phyloP scores from a whole-genome alignment of 2,113 vertebrate genomes.

The Mionectes macconnelli region DNA sequence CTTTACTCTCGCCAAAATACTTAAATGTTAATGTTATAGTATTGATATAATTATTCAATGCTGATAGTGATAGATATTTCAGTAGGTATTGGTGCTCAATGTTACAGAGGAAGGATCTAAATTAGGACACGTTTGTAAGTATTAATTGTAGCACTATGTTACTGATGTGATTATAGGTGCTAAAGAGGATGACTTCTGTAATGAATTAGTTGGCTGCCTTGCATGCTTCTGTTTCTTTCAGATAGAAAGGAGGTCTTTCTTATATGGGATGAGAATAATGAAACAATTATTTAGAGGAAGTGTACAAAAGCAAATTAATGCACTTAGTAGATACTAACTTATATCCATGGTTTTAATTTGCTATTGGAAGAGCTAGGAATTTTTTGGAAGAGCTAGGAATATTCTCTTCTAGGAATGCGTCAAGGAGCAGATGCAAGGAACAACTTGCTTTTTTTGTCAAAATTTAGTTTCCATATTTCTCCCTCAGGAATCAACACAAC shows the following conservation, averaged over 20 bases:
- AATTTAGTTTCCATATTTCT: not conserved
- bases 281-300: not conserved
- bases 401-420: not conserved
- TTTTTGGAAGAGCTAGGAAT: accelerated
- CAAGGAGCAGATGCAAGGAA: not conserved
- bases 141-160: not conserved
- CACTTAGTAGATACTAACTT: not conserved
- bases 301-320: not conserved
- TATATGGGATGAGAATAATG: not conserved
- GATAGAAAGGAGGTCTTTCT: not conserved
- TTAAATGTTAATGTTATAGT: not conserved
- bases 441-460: not conserved
- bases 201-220: not conserved
- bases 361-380: not conserved
- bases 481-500: not conserved
- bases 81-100: not conserved
- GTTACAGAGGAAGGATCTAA: not conserved
- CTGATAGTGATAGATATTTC: not conserved
- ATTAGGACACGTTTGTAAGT: not conserved
- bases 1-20: not conserved
- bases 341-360: not conserved
- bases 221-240: not conserved
- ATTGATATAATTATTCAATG: not conserved
- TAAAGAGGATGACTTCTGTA: not conserved
- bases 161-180: not conserved